Conservation (phyloP, 2,797 vertebrate genomes). For the Microchirus variegatus region DNA sequence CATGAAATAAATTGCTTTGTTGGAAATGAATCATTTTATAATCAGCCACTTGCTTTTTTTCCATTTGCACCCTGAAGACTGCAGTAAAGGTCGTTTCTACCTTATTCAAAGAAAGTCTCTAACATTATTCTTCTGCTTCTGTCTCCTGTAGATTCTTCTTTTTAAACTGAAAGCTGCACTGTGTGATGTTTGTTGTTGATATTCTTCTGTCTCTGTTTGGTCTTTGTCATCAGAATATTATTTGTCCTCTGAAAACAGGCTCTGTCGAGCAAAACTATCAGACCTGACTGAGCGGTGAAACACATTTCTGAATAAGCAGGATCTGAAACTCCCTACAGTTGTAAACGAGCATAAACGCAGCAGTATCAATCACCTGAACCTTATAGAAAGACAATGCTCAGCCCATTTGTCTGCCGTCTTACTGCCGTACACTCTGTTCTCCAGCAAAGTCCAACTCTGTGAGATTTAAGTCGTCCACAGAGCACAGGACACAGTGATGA, state of each 20-base stretch:
- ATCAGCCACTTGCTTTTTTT: constrained; percentile 34
- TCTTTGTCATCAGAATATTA: too few relatives aligned
- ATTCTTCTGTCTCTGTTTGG: too few relatives aligned
- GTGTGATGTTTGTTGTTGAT: neutral
- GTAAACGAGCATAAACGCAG: constrained; percentile 24
- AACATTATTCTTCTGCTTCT: constrained; percentile 21
- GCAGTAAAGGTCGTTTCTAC: constrained; percentile 31
- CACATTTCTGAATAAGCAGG: too few relatives aligned
- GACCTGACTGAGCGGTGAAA: too few relatives aligned
- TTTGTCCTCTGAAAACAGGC: too few relatives aligned
- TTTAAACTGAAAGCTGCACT: neutral
- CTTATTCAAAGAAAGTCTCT: constrained; percentile 28
- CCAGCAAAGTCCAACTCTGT: constrained; percentile 44
- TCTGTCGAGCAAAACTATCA: too few relatives aligned
- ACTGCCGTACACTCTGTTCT: constrained; percentile 37
- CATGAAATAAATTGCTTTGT: constrained; percentile 49
- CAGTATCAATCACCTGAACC: constrained; percentile 23
- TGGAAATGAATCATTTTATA: constrained; percentile 41
- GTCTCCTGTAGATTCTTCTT: neutral
- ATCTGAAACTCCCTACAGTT: too few relatives aligned
- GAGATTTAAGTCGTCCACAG: constrained; percentile 46
- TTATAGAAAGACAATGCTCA: constrained; percentile 51
- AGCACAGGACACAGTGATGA: constrained; percentile 32
- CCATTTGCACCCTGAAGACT: constrained; percentile 16
- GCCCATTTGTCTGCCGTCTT: constrained; percentile 36